Evolutionary conservation across 2,888 invertebrate species (phyloP), one percentile per base, ranked within the genome.

Genomic region (Griposia aprilina): DNA sequence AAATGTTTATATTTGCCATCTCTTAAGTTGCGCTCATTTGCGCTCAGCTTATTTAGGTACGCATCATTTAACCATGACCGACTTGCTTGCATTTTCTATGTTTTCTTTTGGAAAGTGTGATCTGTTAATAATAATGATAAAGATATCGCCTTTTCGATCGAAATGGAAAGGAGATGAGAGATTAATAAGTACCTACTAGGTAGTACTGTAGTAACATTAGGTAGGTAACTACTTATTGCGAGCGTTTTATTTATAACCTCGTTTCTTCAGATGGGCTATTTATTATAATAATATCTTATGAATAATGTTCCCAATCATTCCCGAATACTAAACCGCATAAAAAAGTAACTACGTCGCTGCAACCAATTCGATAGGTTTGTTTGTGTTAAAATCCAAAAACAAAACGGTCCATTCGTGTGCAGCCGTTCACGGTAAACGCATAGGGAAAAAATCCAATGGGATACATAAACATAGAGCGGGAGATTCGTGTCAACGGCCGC

Each of bases 401-500:
- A 92, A 93, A 94, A 91, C 92, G 89, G 86, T 89, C 92, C 93
- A 94, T 93, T 92, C 89, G 94, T 90, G 91, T 91, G 92, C 94
- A 93, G 91, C 91, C 93, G 92, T 92, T 93, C 91, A 91, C 91
- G 91, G 92, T 92, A 91, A 93, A 93, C 93, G 92, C 91, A 90
- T 93, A 92, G 93, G 93, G 93, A 94, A 95, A 95, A 95, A 95
- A 94, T 93, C 94, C 93, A 92, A 93, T 93, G 91, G 91, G 93
- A 94, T 95, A 95, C 93, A 94, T 94, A 96, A 96, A 96, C 96
- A 96, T 91, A 92, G 93, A 89, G 91, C 91, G 92, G 92, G 93
- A 94, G 95, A 95, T 94, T 94, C 94, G 96, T 95, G 96, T 96
- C 96, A 96, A 96, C 94, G 96, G 95, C 96, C 96, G 94, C 93